Base-by-base conservation (phyloP, 2,888 invertebrate genomes). In the Lasioglossum vierecki region DNA sequence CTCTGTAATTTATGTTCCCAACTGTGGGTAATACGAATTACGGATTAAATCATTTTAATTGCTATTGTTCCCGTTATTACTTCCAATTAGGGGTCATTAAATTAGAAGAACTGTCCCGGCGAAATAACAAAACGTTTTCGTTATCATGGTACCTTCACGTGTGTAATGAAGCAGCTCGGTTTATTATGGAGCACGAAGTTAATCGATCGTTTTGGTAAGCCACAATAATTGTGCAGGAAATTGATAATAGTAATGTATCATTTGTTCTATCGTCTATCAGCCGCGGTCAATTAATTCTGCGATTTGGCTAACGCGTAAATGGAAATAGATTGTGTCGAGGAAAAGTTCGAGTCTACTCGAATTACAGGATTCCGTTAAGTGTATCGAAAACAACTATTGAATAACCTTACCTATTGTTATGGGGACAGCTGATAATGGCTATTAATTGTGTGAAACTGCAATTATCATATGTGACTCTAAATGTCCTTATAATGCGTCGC, bases 141-240 rank as follows among this genome's bases (percentile, higher is more conserved):
- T 39, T 68, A 39, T 39, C 39, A 68, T 22, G 22, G 9, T 8
- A 4, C 68, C 22, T 68, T 35, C 39, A 39, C 15, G 30, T 35
- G 4, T 44, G 57, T 41, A 35, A 73, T 22, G 41, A n/a, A 68
- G 63, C 60, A 68, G 26, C 18, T n/a, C 68, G 70, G 41, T 78
- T 71, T 35, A 57, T 81, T 81, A 35, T 73, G 71, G 44, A 11
- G n/a, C 30, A 60, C 26, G 68, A 78, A 76, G 76, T 82, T 76
- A 81, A 89, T 89, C 80, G 88, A 84, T 87, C 70, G 73, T 53
- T n/a, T 73, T 70, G 81, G 79, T 71, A 44, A 72, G 60, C 82
- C 85, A 35, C 85, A 85, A 89, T 89, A 83, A 89, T 86, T 82
- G 70, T 79, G 15, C 75, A 83, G 86, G 89, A 89, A 89, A 89